Percentiles rank a stretch among this genome's conserved stretches.
Conservation (phyloP, 2,113 vertebrate genomes). For the Myiopsitta monachus region DNA sequence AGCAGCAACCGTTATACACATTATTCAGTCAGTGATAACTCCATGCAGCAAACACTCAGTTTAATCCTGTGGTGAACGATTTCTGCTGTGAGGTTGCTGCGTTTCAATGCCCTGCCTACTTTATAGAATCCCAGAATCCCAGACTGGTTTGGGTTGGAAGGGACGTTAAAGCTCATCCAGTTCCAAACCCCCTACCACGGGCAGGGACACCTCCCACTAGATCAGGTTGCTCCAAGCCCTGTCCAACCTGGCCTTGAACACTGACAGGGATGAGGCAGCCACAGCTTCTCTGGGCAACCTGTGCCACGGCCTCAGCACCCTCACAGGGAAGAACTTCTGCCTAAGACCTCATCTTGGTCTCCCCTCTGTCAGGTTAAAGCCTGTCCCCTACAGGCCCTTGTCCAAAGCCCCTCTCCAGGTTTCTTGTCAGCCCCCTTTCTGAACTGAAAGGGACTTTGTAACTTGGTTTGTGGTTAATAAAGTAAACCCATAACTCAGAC, state of each 20-base stretch:
- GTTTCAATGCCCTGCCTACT: background rate
- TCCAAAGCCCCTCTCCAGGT: background rate
- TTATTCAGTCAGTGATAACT: rapidly evolving
- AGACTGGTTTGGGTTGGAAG: background rate
- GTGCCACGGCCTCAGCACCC: background rate
- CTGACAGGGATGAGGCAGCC: background rate
- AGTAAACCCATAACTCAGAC: background rate
- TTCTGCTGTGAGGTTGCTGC: background rate
- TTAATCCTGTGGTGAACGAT: rapidly evolving
- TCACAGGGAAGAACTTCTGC: background rate
- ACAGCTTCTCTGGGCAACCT: background rate
- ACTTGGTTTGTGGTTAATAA: background rate
- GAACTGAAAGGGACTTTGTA: background rate
- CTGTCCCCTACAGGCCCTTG: background rate
- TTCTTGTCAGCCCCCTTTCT: background rate
- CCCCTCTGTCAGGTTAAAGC: background rate
- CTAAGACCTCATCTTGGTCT: background rate
- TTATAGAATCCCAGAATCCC: background rate
- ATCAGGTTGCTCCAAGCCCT: background rate
- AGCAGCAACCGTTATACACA: rapidly evolving
- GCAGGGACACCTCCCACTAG: background rate
- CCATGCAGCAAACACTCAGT: background rate
- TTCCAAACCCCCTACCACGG: background rate
- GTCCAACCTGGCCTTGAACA: background rate
- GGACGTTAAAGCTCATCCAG: background rate